Evolutionary conservation across 1,140 invertebrate species (phyloP).

Genomic region (roundworm (Caenorhabditis elegans)): WBcel235 BX284603.4:9744501-9745000

Average conservation of each 20-base stretch:
- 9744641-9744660: slow-evolving; percentile 25
- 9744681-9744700: slow-evolving; percentile 19
- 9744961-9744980: too few species aligned
- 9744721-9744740: not conserved
- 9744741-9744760: not conserved
- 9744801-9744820: not conserved
- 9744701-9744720: not conserved
- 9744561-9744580: slow-evolving; percentile 17
- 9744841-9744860: slow-evolving; percentile 25
- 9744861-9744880: not conserved
- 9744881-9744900: not conserved
- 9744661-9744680: slow-evolving; percentile 30
- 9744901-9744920: not conserved
- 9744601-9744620: not conserved
- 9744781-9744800: slow-evolving; percentile 22
- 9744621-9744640: not conserved
- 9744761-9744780: slow-evolving; percentile 15
- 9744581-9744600: slow-evolving; percentile 22
- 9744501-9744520: not conserved
- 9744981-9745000: too few species aligned
- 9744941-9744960: too few species aligned
- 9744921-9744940: too few species aligned
- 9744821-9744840: slow-evolving; percentile 26
- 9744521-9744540: slow-evolving; percentile 31
- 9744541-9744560: not conserved